Evolutionary conservation across 1,140 invertebrate genomes (phyloP), one percentile per base, ranked within the genome.

Genomic region (Heliconius melpomene): DNA sequence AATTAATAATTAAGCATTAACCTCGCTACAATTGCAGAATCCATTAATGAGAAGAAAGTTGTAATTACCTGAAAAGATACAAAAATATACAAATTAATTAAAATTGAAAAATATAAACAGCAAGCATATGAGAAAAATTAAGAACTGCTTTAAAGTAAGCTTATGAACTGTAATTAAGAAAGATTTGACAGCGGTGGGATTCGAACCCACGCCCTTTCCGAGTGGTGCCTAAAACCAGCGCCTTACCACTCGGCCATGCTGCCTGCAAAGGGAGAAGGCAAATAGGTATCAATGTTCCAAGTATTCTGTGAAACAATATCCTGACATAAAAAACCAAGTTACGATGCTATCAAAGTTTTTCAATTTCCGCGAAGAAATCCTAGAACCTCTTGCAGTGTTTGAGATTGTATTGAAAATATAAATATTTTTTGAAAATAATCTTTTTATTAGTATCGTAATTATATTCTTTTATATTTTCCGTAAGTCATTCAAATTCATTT

Each of bases 191-290:
- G 96, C 95, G 96, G 96, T 96, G 96, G 96, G 95, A 96, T 97
- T 96, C 96, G 96, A 96, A 97, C 96, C 96, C 96, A 97, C 96
- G 95, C 96, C 96, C 95, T 96, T 96, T 95, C 96, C 95, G 96
- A 46, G 3, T 46, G 40, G 13, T 46, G 40, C 40, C 40, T 46
- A 46, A 13, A 46, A 46, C 40, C 40, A 46, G 11, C 13, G 40
- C 13, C 40, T 46, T 46, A 46, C 40, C 13, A 46, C 13, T 46
- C 40, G 11, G 40, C 40, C 40, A 46, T 1, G 5, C 13, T 16
- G 40, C 40, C 40, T 16, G 96, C 96, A 96, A 9, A 3, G 2
- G 2, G 23, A 1, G 13, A 16, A n/a, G 3, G 60, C 5, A n/a
- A 66, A 66, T 29, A 29, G 16, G 11, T 66, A 66, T 13, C 26